These are phyloP conservation scores for Calyptomena viridis DNA, from an alignment of 2,113 vertebrate genomes.

Conservation along the genomic window DNA sequence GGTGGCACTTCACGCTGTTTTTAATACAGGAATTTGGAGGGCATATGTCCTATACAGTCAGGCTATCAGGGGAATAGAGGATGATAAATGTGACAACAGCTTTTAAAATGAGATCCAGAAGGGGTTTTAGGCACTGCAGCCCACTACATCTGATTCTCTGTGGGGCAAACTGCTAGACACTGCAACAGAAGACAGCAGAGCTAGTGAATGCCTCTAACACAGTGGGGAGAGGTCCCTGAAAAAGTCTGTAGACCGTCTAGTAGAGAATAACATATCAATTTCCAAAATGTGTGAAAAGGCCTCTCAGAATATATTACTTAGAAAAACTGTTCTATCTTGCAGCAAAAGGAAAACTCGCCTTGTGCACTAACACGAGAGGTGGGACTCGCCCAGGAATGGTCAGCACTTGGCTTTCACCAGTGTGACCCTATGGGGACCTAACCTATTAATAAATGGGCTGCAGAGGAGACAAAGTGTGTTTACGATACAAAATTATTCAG, in stretches of 20 bases:
- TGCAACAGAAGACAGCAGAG: background rate
- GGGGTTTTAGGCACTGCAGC: constrained; percentile 12
- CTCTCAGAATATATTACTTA: background rate
- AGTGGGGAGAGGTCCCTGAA: background rate
- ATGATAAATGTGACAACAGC: constrained; percentile 1
- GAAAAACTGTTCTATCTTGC: background rate
- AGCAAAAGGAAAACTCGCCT: background rate
- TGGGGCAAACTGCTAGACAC: background rate
- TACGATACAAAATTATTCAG: background rate
- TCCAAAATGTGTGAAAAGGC: background rate
- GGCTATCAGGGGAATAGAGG: background rate
- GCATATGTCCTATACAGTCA: background rate
- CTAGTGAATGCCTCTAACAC: background rate
- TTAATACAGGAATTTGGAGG: constrained; percentile 20
- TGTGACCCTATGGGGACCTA: background rate
- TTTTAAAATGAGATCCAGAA: constrained; percentile 24
- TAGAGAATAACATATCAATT: background rate
- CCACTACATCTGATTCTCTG: constrained; percentile 13
- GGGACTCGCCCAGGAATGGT: background rate
- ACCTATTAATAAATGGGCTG: background rate
- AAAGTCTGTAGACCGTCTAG: background rate
- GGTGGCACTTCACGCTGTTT: constrained; percentile 9
- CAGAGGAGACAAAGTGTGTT: background rate
- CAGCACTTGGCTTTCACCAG: background rate
- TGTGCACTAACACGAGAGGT: background rate